Base-by-base conservation (phyloP, 92 coral and sea anemone species). In the Epizoanthus fatuus region DNA sequence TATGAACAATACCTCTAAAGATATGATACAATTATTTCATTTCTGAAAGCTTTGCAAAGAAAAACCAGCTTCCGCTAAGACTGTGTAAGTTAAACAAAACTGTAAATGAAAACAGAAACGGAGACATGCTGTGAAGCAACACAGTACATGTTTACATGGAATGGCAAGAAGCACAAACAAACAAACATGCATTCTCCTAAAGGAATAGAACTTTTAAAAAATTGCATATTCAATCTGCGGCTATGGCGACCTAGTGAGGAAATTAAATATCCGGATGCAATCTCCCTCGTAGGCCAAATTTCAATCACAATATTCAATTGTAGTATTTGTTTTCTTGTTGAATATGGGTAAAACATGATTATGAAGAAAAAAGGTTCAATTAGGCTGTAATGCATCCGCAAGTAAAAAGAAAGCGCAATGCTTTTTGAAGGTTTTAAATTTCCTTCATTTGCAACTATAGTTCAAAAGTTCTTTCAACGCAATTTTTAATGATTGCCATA, bases 201-300 rank as follows among this genome's bases (percentile, higher is more conserved):
- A 54, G 42, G 47, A 54, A 74, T 35, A 74, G 1, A 12, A 14
- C 47, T 74, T 44, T 45, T 10, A 74, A 52, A 54, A 74, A 14
- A 32, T 29, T 49, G 29, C 63, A 54, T 52, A 29, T 74, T 74
- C 62, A 74, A 74, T 54, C 8, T 42, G 49, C 64, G 63, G 79
- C 79, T 74, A 52, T 74, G 79, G 49, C 63, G 63, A 52, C 39
- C 45, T 7, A 49, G 11, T 49, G 13, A 37, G 44, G 38, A 75
- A 54, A 29, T 77, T 77, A 58, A 77, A 77, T 77, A 38, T 77
- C 82, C 82, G 82, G 82, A 77, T 77, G 70, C 57, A 56, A 20
- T 40, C 45, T 77, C 58, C 65, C 47, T 60, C 68, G 54, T 60
- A 19, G 14, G 47, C 40, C 40, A 40, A 77, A 75, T 29, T 57